These are phyloP conservation scores for Dendrolimus houi DNA, from an alignment of 2,888 invertebrate species.

Conservation along the genomic window DNA sequence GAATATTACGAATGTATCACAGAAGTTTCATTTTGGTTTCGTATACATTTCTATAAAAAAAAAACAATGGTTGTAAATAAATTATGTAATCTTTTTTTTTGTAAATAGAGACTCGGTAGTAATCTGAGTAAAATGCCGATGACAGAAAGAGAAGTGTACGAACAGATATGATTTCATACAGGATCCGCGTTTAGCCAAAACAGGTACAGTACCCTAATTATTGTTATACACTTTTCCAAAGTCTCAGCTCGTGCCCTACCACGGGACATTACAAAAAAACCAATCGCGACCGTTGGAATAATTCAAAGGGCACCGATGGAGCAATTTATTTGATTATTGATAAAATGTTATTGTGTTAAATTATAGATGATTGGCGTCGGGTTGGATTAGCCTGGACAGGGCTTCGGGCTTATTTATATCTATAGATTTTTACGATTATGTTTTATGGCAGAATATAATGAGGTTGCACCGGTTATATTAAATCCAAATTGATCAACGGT, in stretches of 20 bases:
- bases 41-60: no score
- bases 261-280: background rate
- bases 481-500: background rate
- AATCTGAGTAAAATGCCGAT: no score
- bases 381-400: constrained; percentile 24
- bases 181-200: no score
- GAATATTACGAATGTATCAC: no score
- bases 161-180: no score
- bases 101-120: no score
- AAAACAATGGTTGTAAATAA: no score
- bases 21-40: no score
- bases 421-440: constrained; percentile 11
- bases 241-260: background rate
- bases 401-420: constrained; percentile 36
- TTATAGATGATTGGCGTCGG: constrained; percentile 58
- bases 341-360: constrained; percentile 65
- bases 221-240: no score
- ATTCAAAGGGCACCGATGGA: constrained; percentile 36
- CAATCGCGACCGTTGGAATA: constrained; percentile 10
- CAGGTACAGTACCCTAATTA: no score
- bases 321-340: constrained; percentile 70
- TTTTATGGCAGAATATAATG: background rate
- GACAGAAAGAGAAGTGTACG: no score
- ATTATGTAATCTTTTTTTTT: no score
- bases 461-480: background rate